Percentiles rank a stretch among this genome's conserved stretches.
phyloP scores from a whole-genome alignment of 2,113 vertebrate species.

The Passer montanus region DNA sequence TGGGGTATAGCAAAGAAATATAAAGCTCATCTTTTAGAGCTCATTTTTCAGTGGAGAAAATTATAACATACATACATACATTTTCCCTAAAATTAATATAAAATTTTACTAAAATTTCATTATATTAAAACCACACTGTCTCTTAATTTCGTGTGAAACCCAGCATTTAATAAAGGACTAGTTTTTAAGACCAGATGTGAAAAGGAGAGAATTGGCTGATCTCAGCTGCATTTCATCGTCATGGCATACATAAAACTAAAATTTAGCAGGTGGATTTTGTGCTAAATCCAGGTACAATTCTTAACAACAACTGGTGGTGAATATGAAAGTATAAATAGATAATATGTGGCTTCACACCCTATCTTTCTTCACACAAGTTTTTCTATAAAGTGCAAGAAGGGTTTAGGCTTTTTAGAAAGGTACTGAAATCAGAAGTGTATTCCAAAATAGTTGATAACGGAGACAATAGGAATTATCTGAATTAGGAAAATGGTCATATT shows the following conservation, averaged over 20 bases:
- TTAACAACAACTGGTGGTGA: not conserved
- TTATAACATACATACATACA: not conserved
- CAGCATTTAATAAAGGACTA: not conserved
- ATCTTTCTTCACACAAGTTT: not conserved
- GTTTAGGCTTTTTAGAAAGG: not conserved
- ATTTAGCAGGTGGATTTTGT: not conserved
- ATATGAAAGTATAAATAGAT: not conserved
- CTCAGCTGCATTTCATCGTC: not conserved
- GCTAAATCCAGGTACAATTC: not conserved
- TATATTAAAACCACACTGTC: not conserved
- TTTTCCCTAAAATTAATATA: not conserved
- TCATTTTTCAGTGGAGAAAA: not conserved
- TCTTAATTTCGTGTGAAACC: not conserved
- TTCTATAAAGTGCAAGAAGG: not conserved
- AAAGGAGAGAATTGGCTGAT: not conserved
- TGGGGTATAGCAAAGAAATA: not conserved
- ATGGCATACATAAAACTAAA: not conserved
- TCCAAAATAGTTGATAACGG: not conserved
- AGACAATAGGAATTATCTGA: not conserved
- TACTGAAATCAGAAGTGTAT: not conserved
- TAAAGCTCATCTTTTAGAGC: conserved; percentile 18
- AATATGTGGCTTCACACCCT: not conserved
- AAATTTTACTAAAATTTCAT: not conserved
- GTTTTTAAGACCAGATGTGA: not conserved
- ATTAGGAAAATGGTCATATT: not conserved